Base-by-base conservation (phyloP, 2,113 vertebrate genomes). In the Pseudopodoces humilis region DNA sequence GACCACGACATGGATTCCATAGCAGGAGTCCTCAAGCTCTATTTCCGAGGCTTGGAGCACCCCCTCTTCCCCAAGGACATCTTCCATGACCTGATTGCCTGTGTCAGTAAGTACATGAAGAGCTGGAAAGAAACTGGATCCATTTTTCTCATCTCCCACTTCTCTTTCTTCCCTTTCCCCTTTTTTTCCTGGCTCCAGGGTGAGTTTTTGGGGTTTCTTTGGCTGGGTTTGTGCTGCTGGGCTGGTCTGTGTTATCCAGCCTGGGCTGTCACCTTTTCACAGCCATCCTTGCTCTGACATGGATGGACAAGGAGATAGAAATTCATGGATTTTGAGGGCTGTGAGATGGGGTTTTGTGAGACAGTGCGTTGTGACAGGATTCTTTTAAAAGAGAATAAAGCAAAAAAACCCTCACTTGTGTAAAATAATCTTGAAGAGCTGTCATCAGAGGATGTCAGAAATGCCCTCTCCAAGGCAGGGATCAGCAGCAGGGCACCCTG, bases 1-100 rank as follows among this genome's bases (percentile, higher is more conserved):
- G 99, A 99, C 97, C 99, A 99, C 8, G 99, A 99, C 97, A 99
- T 99, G 98, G 99, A 99, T 96, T 99, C 99, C 70, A 99, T 99
- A 84, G 99, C 99, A 41, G 99, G 99, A 5, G 99, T 99, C 47
- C 98, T 99, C 67, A 99, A 99, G 95, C 99, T 99, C 67, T 99
- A 99, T 90, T 99, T 99, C 85, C 98, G 99, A 96, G 99, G 99
- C 4, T 77, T 99, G 95, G 99, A 99, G 82, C 98, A 99, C 19
- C 99, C 99, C 17, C 99, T 99, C 44, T 99, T 99, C 96, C 99
- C 99, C 25, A 99, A 99, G 98, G 99, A 99, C 97, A 98, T 99
- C 98, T 99, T 99, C 96, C 99, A 99, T 87, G 99, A 99, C 92
- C 98, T 99, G 91, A 99, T 99, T 93, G 97, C 99, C 97, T 99